These are phyloP conservation scores for Drosophila pseudoananassae DNA, from an alignment of 1,140 invertebrate genomes.

Conservation along the genomic window DNA sequence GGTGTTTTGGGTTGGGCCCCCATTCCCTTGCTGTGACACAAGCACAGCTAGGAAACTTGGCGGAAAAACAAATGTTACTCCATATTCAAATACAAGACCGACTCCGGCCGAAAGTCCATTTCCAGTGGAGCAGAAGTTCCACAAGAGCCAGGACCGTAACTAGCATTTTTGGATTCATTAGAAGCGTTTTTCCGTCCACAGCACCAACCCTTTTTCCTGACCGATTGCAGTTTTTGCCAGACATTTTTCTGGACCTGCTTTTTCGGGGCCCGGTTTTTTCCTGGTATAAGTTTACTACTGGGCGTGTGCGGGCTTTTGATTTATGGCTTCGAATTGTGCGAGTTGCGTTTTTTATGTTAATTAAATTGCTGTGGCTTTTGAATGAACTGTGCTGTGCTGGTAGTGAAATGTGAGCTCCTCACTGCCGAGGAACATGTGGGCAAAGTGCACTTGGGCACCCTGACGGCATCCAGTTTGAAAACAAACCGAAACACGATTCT, in stretches of 20 bases:
- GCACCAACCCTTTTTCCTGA: conserved; percentile 7
- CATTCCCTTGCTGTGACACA: conserved; percentile 22
- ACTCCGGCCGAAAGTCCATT: conserved; percentile 16
- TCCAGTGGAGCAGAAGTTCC: conserved; percentile 27
- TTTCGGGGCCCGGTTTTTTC: conserved; percentile 22
- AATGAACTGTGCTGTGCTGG: conserved; percentile 18
- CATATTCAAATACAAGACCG: background rate
- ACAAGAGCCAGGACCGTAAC: conserved; percentile 26
- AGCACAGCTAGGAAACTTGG: conserved; percentile 1
- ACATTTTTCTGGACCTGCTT: conserved; percentile 29
- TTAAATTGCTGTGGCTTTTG: conserved; percentile 63
- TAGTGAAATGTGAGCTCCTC: background rate
- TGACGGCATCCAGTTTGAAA: conserved; percentile 3
- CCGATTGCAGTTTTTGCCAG: conserved; percentile 34
- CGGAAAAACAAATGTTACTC: conserved; percentile 35
- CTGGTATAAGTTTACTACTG: conserved; percentile 52
- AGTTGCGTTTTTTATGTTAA: conserved; percentile 75
- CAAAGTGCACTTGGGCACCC: conserved; percentile 38
- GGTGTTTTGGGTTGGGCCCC: conserved; percentile 29
- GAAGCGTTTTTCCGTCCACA: conserved; percentile 26
- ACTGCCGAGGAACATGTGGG: conserved; percentile 48
- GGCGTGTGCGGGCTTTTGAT: conserved; percentile 66
- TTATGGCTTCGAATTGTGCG: conserved; percentile 67
- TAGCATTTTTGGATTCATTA: conserved; percentile 51
- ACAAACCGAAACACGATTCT: conserved; percentile 21